Evolutionary conservation across 1,140 invertebrate genomes (phyloP).

Genomic region (Eurosta solidaginis): DNA sequence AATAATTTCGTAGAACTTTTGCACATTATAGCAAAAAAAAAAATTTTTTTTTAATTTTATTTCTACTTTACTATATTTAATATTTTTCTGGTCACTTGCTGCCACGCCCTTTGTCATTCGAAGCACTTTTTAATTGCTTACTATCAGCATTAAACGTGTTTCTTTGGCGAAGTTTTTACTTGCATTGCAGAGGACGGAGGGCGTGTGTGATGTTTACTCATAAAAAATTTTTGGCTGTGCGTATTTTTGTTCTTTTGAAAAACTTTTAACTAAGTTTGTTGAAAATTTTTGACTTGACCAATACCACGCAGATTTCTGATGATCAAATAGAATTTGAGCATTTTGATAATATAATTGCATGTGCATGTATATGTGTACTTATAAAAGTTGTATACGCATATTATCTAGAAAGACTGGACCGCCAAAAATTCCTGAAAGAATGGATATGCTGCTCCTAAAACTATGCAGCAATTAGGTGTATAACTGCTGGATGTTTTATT

Average conservation of each 20-base stretch:
- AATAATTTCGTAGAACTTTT: slow-evolving; percentile 15
- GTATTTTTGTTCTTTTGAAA: background rate
- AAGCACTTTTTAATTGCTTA: slow-evolving; percentile 24
- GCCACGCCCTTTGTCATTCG: background rate
- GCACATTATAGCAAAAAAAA: slow-evolving; percentile 11
- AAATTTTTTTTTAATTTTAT: background rate
- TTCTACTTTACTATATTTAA: background rate
- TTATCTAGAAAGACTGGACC: no score
- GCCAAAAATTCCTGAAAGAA: no score
- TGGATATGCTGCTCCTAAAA: no score
- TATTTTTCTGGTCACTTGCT: slow-evolving; percentile 26
- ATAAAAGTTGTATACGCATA: background rate
- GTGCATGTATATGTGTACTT: background rate
- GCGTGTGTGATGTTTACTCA: background rate
- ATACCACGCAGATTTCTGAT: background rate
- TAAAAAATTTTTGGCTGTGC: background rate
- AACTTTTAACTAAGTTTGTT: background rate
- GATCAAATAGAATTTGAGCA: background rate
- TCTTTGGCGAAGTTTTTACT: background rate
- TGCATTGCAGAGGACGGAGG: background rate
- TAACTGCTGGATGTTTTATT: no score
- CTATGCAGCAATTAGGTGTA: no score
- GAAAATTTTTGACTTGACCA: slow-evolving; percentile 10
- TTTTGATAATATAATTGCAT: background rate
- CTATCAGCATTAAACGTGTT: background rate